A percentile compares a stretch with the other conserved stretches of the same genome.
These are phyloP conservation scores for Hephaestus fuliginosus DNA, from an alignment of 2,797 vertebrate species.

Conservation along the genomic window DNA sequence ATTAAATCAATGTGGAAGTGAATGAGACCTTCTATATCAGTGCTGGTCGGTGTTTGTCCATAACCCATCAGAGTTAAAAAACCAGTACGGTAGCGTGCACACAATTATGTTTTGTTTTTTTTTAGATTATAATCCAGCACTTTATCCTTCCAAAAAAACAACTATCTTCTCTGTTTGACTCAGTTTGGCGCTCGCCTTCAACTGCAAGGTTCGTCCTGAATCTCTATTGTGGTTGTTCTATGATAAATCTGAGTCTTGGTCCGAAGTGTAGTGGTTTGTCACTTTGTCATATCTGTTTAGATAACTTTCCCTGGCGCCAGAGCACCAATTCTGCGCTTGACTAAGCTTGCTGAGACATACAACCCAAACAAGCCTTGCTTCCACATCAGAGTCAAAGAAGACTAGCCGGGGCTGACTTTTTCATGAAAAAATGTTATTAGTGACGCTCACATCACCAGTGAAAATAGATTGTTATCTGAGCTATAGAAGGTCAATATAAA, in stretches of 20 bases:
- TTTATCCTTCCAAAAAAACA: constrained; percentile 25
- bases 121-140: constrained; percentile 25
- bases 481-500: neutral
- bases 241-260: constrained; percentile 26
- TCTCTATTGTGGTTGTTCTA: constrained; percentile 9
- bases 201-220: neutral
- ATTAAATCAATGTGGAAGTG: constrained; percentile 56
- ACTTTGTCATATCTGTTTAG: constrained; percentile 61
- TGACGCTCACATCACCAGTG: neutral
- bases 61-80: constrained; percentile 15
- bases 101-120: neutral
- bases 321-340: constrained; percentile 34
- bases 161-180: constrained; percentile 12
- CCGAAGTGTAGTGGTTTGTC: constrained; percentile 39
- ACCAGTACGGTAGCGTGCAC: constrained; percentile 1
- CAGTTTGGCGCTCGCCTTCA: neutral
- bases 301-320: neutral
- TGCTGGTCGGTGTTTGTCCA: constrained; percentile 8
- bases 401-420: neutral
- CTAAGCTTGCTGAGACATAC: constrained; percentile 33
- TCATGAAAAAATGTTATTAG: neutral
- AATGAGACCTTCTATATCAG: constrained; percentile 32
- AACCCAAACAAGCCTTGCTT: constrained; percentile 32
- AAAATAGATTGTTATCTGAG: constrained; percentile 14
- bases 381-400: constrained; percentile 28